Base-by-base conservation (phyloP, 2,113 vertebrate species). In the Vireo altiloquus region DNA sequence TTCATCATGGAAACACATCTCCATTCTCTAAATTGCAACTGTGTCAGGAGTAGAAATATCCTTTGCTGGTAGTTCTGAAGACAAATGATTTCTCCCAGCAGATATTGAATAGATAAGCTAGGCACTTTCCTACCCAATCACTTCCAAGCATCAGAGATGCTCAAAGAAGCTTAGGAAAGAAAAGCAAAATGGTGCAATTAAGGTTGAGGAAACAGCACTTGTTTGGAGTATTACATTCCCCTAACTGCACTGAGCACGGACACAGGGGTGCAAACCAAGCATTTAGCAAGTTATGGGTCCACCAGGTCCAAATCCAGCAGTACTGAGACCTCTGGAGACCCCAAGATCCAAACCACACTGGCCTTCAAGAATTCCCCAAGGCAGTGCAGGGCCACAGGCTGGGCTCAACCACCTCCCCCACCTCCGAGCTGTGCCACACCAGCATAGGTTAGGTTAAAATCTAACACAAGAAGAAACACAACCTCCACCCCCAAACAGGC, bases 331-430 rank as follows among this genome's bases (percentile, higher is more conserved):
- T 50, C 56, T 59, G 60, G 27, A 24, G 22, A 80, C 5, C 15
- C 16, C 0, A 0, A 88, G 46, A 57, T 35, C 30, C 35, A 53
- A 74, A 35, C 3, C 35, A 4, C 0, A 0, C 16, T 3, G 20
- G 12, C 15, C 79, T 72, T 35, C 35, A 23, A 11, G n/a, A 50
- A 52, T 0, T 72, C 30, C 33, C 10, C 2, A 1, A 11, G 15
- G 53, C 44, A 79, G 19, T 1, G 8, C 7, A 49, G 24, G 2
- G 2, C 42, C 50, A 60, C 35, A 42, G 18, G 33, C 61, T 21
- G 42, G 19, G 39, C 37, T 59, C 79, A 17, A 1, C 15, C 40
- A 64, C 30, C n/a, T 39, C n/a, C 2, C 44, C 24, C 18, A 39
- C n/a, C 39, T 39, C 27, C 25, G 1, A 42, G 17, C 0, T 31